Evolutionary conservation across 2,113 vertebrate species (phyloP).

Genomic region (Oreochromis niloticus): DNA sequence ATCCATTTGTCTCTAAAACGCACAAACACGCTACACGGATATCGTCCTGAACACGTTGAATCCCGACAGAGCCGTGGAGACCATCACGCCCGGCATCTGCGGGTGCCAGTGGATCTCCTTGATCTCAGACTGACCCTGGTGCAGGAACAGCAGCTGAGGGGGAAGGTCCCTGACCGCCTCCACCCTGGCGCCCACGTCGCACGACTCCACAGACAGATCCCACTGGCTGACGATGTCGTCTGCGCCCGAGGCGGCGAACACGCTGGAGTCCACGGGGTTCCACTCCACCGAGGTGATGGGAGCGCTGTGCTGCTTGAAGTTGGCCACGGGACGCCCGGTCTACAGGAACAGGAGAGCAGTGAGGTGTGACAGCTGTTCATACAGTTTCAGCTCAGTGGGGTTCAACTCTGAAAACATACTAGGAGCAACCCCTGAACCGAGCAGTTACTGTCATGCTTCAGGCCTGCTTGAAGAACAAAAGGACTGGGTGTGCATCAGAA

Average conservation of each 20-base stretch:
- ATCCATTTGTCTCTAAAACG: background rate
- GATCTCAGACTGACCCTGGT: constrained; percentile 87
- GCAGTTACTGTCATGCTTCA: background rate
- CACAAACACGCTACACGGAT: constrained; percentile 66
- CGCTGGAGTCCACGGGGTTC: constrained; percentile 83
- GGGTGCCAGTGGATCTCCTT: constrained; percentile 93
- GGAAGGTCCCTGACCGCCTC: constrained; percentile 74
- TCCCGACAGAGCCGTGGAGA: constrained; percentile 84
- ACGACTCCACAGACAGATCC: constrained; percentile 86
- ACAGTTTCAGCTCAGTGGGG: background rate
- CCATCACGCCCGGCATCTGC: constrained; percentile 77
- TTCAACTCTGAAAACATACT: background rate
- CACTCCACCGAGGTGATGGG: constrained; percentile 89
- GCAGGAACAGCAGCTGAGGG: constrained; percentile 86
- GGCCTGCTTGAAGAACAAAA: background rate
- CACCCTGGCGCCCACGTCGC: constrained; percentile 68
- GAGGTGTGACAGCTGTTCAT: background rate
- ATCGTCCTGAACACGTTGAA: constrained; percentile 89
- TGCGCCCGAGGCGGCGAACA: constrained; percentile 81
- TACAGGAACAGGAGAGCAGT: constrained; percentile 19
- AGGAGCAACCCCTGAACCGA: background rate
- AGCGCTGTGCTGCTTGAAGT: constrained; percentile 87
- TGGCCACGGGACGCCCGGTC: constrained; percentile 79
- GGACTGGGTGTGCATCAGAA: background rate
- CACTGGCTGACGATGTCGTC: constrained; percentile 88